Percentiles rank a stretch among this genome's conserved stretches.
Conservation (phyloP, 2,888 invertebrate species). For the Thera britannica region DNA sequence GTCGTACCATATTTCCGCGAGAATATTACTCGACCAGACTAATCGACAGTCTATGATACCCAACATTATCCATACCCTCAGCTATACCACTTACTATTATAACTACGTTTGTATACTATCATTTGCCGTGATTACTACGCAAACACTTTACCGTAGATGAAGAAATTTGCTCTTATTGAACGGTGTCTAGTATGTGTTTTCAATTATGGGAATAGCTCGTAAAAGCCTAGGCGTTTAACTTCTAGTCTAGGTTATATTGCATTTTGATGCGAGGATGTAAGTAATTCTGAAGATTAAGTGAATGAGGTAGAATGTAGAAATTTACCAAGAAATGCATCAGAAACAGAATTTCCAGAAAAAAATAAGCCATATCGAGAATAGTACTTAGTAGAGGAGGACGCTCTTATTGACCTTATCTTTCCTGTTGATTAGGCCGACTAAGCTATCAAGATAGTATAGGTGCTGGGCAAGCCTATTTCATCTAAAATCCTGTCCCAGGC, state of each 20-base stretch:
- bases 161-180: conserved; percentile 73
- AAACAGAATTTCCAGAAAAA: no score
- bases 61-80: conserved; percentile 25
- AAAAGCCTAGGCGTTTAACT: conserved; percentile 25
- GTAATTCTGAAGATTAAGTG: neutral
- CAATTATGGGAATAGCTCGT: conserved; percentile 50
- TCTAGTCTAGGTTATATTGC: conserved; percentile 23
- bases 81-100: conserved; percentile 22
- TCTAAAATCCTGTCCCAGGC: no score
- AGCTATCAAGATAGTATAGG: no score
- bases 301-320: conserved; percentile 1
- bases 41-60: conserved; percentile 31
- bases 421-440: no score
- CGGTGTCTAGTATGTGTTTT: conserved; percentile 53
- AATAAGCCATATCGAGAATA: no score
- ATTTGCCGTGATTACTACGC: conserved; percentile 70
- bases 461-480: no score
- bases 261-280: conserved; percentile 8
- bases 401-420: no score
- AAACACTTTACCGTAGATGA: conserved; percentile 67
- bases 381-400: no score
- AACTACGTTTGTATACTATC: conserved; percentile 51
- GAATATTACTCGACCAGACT: conserved; percentile 20
- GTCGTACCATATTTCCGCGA: conserved; percentile 35
- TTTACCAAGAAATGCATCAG: no score